Base-by-base conservation (phyloP, 2,113 vertebrate genomes). In the Alethe diademata region DNA sequence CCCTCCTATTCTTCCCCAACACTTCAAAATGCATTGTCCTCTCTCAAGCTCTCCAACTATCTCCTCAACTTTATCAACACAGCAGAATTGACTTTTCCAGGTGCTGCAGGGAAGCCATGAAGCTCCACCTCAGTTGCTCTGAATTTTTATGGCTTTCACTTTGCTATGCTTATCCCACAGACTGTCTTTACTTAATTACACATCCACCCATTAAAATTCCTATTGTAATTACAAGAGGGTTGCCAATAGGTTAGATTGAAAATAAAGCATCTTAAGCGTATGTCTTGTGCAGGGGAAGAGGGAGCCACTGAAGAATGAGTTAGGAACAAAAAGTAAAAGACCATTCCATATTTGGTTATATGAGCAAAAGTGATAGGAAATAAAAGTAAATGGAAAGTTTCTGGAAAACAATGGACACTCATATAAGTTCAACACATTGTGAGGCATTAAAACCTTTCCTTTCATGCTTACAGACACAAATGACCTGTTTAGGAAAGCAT, bases 111-210 rank as follows among this genome's bases (percentile, higher is more conserved):
- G 75, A 66, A 83, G 35, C 38, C 2, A 1, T n/a, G 33, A 93
- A 65, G 56, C 45, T 89, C 36, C 35, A 86, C 11, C 66, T 72
- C 45, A 42, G 67, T 5, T 56, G 42, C 33, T 74, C 47, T 12
- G 1, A 67, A 65, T 75, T 74, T 80, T 87, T 78, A 81, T 18
- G 43, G 73, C 80, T 95, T 94, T 92, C 84, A 95, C 61, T 96
- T 91, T 84, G 69, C 51, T 51, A 71, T 0, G 2, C 38, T 78
- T 80, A 89, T 67, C 60, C 76, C 47, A 64, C 69, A 64, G 56
- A 70, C 43, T 36, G 23, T 87, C 84, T 91, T 92, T 92, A 84
- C 61, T 78, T 91, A 84, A 94, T 75, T 78, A 91, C 15, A 91
- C 5, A 81, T 24, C 38, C 56, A 84, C 56, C 38, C 79, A 64